Evolutionary conservation across 2,888 invertebrate genomes (phyloP), one percentile per base, ranked within the genome.

Genomic region (Lasioglossum vierecki): DNA sequence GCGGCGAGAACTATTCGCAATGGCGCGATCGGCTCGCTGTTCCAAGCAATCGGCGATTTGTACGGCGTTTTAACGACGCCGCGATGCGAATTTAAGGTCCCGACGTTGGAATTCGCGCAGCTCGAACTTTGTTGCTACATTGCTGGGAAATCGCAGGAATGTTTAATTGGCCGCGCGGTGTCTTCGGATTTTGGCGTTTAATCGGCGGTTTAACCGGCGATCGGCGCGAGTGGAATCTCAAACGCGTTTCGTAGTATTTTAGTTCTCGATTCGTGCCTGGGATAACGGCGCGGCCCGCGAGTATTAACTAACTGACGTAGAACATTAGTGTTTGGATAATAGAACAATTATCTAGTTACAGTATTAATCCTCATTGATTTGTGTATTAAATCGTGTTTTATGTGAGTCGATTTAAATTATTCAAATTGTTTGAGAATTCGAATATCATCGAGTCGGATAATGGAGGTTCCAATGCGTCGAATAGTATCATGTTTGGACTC

Each of bases 121-220:
- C 9, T 26, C 26, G 5, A 26, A 49, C 22, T 44, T 72, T 72
- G 49, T 26, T 63, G 26, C 41, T 78, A 72, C 66, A 66, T 66
- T 35, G 35, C 39, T 18, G 53, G 72, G 66, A 79, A 82, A 79
- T 73, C 18, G 66, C 44, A 44, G 72, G 72, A 82, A 81, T 79
- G 80, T 70, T 76, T 18, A n/a, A 49, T 79, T 46, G 53, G 26
- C 39, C 39, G 22, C 18, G 11, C 18, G 15, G 22, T 15, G 26
- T 49, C 35, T 1, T 13, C 4, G 26, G 30, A 53, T 66, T 53
- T 80, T 30, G 49, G 41, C 41, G 66, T 22, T 75, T 75, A 63
- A 75, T 60, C 60, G 75, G 11, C 60, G 44, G 18, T 44, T 44
- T 44, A 18, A 41, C 35, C 66, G 60, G 44, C 9, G 44, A 39